Conservation (phyloP, 35 echinoderm and acorn worm species). For the Anneissia japonica region DNA sequence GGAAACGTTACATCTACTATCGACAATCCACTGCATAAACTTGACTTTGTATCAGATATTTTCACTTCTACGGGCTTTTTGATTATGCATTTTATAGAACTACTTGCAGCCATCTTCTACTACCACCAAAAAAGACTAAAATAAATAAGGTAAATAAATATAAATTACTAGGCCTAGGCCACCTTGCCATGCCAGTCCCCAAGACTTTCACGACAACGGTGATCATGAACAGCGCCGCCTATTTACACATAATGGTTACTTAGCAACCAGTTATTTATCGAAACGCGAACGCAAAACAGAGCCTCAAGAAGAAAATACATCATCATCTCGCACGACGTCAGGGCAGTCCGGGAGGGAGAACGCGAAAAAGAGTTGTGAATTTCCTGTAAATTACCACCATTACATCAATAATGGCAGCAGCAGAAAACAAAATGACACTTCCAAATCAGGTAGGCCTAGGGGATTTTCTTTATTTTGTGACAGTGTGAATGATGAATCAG, state of each 20-base stretch:
- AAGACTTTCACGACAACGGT: no score
- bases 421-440: slow-evolving; percentile 53
- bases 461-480: neutral
- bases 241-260: neutral
- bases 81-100: neutral
- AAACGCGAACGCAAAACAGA: neutral
- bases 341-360: no score
- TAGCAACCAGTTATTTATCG: neutral
- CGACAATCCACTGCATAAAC: neutral
- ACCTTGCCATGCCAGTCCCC: no score
- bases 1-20: neutral
- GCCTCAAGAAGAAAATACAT: no score
- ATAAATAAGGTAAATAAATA: no score
- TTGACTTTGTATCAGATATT: neutral
- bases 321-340: neutral
- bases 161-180: no score
- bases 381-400: neutral
- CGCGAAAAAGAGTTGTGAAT: no score
- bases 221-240: neutral
- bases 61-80: neutral
- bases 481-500: neutral
- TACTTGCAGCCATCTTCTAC: neutral
- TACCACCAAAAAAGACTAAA: no score
- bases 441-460: neutral
- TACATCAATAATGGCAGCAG: slow-evolving; percentile 32